Percentiles rank a stretch among this genome's conserved stretches.
These are phyloP conservation scores for Spodoptera frugiperda DNA, from an alignment of 1,140 invertebrate species.

Conservation along the genomic window DNA sequence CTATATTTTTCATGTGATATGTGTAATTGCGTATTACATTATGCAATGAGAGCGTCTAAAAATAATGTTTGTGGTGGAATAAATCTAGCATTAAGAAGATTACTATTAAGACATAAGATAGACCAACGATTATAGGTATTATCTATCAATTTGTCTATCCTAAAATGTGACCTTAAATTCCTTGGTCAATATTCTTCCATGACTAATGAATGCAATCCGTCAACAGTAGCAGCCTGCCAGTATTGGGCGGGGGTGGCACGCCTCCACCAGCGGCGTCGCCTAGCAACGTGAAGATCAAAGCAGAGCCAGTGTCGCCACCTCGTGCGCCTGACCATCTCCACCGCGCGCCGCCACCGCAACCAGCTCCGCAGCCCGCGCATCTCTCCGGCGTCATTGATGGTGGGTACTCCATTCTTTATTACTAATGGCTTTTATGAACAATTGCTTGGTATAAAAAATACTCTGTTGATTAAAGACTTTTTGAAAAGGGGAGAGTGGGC, in stretches of 20 bases:
- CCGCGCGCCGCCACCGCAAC: constrained; percentile 80
- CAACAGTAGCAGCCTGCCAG: constrained; percentile 89
- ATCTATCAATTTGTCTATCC: too few species aligned
- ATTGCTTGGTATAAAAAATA: too few species aligned
- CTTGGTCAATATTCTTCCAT: background rate
- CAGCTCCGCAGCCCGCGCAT: constrained; percentile 84
- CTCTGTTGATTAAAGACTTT: background rate
- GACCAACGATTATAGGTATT: too few species aligned
- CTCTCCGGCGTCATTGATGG: constrained; percentile 84
- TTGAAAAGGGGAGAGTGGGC: background rate
- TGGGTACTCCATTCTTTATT: constrained; percentile 42
- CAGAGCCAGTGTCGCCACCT: constrained; percentile 97
- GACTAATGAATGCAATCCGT: constrained; percentile 39
- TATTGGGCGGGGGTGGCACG: constrained; percentile 93
- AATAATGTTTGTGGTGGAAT: background rate
- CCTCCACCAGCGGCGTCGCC: constrained; percentile 94
- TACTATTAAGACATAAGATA: too few species aligned
- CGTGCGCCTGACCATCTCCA: constrained; percentile 83
- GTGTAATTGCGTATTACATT: background rate
- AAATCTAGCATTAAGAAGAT: too few species aligned
- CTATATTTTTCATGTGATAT: constrained; percentile 3
- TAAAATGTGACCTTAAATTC: background rate
- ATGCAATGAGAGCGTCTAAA: background rate
- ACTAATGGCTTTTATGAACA: too few species aligned
- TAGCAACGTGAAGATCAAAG: constrained; percentile 96